Percentiles rank a stretch among this genome's conserved stretches.
phyloP scores from a whole-genome alignment of 2,888 invertebrate species.

The Allophyes oxyacanthae region DNA sequence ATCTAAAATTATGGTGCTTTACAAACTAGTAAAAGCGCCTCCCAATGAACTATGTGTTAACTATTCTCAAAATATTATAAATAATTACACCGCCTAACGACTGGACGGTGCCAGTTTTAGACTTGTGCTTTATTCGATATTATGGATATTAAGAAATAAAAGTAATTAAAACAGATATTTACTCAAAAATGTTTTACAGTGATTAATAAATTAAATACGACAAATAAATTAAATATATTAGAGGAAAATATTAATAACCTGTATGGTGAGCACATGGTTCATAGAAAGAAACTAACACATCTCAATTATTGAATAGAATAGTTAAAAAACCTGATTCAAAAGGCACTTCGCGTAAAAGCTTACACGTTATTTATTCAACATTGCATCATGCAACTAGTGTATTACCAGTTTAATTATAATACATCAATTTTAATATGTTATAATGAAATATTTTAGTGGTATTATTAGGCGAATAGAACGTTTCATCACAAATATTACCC shows the following conservation, averaged over 20 bases:
- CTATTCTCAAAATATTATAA: constrained; percentile 19
- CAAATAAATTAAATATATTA: constrained; percentile 42
- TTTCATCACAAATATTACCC: constrained; percentile 53
- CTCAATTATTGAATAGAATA: constrained; percentile 46
- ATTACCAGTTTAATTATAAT: constrained; percentile 36
- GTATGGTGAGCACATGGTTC: constrained; percentile 33
- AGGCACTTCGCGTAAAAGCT: constrained; percentile 45
- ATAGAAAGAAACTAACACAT: constrained; percentile 28
- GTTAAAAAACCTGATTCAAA: constrained; percentile 30
- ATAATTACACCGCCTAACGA: constrained; percentile 35
- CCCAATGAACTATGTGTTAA: constrained; percentile 31
- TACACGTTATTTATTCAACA: constrained; percentile 49
- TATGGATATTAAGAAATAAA: constrained; percentile 29
- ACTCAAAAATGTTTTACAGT: constrained; percentile 27
- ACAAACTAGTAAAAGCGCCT: constrained; percentile 25
- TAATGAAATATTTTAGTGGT: constrained; percentile 51
- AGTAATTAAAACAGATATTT: constrained; percentile 44
- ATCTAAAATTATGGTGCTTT: constrained; percentile 50
- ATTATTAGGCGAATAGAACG: constrained; percentile 49
- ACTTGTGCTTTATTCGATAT: constrained; percentile 45
- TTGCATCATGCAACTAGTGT: constrained; percentile 41
- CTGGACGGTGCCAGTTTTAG: constrained; percentile 40
- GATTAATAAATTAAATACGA: constrained; percentile 30
- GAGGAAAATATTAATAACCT: constrained; percentile 41
- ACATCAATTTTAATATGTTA: constrained; percentile 45